A percentile compares a stretch with the other conserved stretches of the same genome.
Evolutionary conservation across 2,888 invertebrate species (phyloP).

Genomic region (Scaptodrosophila latifasciaeformis): DNA sequence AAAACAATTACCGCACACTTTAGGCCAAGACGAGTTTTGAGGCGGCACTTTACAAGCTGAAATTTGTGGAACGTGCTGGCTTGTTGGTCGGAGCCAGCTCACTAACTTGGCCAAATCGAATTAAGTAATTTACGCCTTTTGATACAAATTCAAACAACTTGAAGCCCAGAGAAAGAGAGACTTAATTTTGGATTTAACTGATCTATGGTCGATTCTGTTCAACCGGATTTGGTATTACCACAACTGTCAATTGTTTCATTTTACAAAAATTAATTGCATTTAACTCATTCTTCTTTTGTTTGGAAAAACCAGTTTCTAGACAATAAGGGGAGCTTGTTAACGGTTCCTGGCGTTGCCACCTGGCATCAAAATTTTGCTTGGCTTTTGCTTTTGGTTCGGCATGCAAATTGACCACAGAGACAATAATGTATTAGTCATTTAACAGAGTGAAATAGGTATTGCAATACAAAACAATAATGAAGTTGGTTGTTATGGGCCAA

Average conservation of each 20-base stretch:
- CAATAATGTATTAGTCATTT: constrained; percentile 49
- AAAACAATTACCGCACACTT: constrained; percentile 3
- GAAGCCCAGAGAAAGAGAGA: no score
- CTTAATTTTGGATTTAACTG: no score
- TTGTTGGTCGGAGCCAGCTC: constrained; percentile 4
- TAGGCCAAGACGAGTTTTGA: constrained; percentile 1
- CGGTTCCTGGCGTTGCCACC: no score
- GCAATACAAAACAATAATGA: no score
- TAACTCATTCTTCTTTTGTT: no score
- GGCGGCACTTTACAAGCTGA: no score
- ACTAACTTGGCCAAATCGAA: constrained; percentile 8
- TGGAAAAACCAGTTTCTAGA: constrained; percentile 38
- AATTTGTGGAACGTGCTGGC: constrained; percentile 27
- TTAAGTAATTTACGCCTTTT: constrained; percentile 26
- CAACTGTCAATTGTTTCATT: constrained; percentile 34
- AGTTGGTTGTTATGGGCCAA: no score
- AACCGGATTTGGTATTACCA: no score
- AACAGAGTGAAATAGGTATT: no score
- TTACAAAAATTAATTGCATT: constrained; percentile 16
- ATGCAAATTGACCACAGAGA: constrained; percentile 41
- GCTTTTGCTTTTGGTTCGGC: constrained; percentile 27
- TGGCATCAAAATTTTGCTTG: background rate
- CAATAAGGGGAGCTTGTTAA: no score
- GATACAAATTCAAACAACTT: constrained; percentile 25
- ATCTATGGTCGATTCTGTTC: no score